A percentile compares a stretch with the other conserved stretches of the same genome.
Conservation (phyloP, 2,888 invertebrate genomes). For the Aphrophora alni region DNA sequence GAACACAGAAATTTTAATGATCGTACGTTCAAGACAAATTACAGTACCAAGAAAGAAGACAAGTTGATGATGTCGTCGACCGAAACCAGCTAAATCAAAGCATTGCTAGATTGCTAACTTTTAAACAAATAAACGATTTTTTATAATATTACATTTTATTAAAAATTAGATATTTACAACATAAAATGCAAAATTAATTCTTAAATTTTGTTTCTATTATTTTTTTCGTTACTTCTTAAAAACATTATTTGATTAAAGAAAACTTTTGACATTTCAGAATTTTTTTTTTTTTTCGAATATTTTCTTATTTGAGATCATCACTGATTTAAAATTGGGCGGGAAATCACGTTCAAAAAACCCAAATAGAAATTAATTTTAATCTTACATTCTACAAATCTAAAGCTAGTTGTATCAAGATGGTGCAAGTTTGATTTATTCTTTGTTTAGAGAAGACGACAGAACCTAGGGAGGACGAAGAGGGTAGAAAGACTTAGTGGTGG, state of each 20-base stretch:
- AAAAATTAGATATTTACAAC: not conserved
- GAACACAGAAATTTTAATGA: not conserved
- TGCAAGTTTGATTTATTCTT: constrained; percentile 1
- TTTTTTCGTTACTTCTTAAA: no score
- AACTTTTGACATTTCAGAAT: no score
- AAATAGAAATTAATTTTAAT: not conserved
- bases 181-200: not conserved
- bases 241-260: no score
- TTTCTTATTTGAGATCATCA: not conserved
- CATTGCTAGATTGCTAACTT: not conserved
- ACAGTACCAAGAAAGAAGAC: no score
- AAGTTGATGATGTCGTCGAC: not conserved
- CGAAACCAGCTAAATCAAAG: not conserved
- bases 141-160: not conserved
- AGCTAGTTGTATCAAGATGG: not conserved
- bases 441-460: not conserved
- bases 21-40: no score
- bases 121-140: not conserved
- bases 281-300: not conserved
- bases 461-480: not conserved
- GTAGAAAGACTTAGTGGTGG: not conserved
- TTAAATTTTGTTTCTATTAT: no score
- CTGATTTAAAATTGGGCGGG: not conserved
- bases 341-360: not conserved
- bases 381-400: not conserved